Evolutionary conservation across 2,797 vertebrate genomes (phyloP).

Genomic region (Morelia viridis): DNA sequence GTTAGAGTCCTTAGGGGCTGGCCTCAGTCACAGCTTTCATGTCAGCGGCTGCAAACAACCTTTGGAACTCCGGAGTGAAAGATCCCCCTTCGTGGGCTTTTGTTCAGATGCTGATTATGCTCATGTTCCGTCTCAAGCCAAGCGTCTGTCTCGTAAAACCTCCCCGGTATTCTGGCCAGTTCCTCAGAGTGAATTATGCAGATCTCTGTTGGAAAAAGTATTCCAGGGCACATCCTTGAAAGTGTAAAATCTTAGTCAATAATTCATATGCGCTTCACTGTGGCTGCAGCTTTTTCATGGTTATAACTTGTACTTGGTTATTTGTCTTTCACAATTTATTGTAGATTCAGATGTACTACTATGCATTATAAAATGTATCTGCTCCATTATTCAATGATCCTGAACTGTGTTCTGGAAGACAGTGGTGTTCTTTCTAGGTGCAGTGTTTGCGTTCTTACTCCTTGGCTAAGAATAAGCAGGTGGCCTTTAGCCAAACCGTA

Average conservation of each 20-base stretch:
- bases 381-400: constrained; percentile 76
- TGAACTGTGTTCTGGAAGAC: constrained; percentile 49
- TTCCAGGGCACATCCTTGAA: constrained; percentile 77
- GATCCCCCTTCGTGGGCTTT: no score
- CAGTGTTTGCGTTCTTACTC: background rate
- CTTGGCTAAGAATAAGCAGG: background rate
- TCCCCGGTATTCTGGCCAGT: constrained; percentile 75
- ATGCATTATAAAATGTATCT: constrained; percentile 77
- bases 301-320: constrained; percentile 75
- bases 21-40: background rate
- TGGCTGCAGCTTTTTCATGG: constrained; percentile 78
- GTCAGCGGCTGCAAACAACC: no score
- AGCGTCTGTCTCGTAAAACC: constrained; percentile 56
- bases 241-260: constrained; percentile 82
- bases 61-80: no score
- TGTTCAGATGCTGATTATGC: background rate
- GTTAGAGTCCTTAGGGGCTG: background rate
- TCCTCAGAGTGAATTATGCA: constrained; percentile 80
- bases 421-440: constrained; percentile 14
- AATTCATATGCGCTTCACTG: constrained; percentile 77
- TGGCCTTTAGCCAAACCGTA: background rate
- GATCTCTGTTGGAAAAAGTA: constrained; percentile 79
- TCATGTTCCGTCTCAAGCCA: constrained; percentile 50
- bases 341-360: constrained; percentile 74
- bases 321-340: constrained; percentile 78